Evolutionary conservation across 2,888 invertebrate genomes (phyloP).

Genomic region (Drosophila neoperkinsi): DNA sequence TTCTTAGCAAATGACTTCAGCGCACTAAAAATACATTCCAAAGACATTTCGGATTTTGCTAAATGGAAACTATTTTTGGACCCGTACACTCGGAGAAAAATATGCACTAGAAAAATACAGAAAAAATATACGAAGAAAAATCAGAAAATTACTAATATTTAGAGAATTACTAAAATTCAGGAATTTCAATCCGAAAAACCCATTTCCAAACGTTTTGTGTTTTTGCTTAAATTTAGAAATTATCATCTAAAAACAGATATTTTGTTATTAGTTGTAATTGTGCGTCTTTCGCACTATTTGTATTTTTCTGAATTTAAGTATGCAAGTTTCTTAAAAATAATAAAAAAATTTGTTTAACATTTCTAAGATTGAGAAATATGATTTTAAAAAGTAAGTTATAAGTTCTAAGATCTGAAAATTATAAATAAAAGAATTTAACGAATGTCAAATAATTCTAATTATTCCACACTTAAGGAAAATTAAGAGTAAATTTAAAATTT

Average conservation of each 20-base stretch:
- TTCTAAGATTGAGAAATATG: background rate
- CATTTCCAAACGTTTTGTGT: background rate
- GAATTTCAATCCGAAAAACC: no score
- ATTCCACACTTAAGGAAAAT: background rate
- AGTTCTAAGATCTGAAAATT: background rate
- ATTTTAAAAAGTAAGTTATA: background rate
- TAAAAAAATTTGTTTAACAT: background rate
- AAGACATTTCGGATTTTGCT: slow-evolving; percentile 53
- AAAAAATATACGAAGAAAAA: background rate
- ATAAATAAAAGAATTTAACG: background rate
- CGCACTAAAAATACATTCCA: slow-evolving; percentile 65
- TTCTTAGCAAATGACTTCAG: slow-evolving; percentile 66
- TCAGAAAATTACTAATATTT: background rate
- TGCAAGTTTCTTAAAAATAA: background rate
- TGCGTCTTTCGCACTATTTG: no score
- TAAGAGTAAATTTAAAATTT: background rate
- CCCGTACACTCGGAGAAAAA: background rate
- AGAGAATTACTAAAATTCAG: background rate
- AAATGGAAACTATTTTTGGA: slow-evolving; percentile 56
- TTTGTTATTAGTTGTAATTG: background rate
- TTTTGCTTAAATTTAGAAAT: background rate
- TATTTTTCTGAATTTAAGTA: background rate
- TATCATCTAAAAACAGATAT: background rate
- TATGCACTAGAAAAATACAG: background rate
- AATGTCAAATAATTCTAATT: background rate